Evolutionary conservation across 1,140 invertebrate species (phyloP).

Genomic region (Drosophila tani): DNA sequence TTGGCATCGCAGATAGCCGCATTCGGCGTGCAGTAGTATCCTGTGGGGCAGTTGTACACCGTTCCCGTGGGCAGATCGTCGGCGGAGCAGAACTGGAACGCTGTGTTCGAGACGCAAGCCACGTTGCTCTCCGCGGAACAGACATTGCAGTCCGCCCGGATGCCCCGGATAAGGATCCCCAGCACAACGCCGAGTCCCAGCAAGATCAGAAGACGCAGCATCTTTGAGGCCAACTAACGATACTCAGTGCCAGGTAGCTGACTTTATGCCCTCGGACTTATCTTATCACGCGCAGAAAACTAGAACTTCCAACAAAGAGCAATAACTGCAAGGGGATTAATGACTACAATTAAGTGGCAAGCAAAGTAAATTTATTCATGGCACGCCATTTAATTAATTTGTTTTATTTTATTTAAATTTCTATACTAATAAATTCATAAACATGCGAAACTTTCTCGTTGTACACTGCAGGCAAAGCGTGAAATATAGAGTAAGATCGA

Average conservation of each 20-base stretch:
- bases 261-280: constrained; percentile 30
- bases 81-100: constrained; percentile 42
- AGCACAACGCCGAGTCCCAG: constrained; percentile 18
- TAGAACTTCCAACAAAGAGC: constrained; percentile 20
- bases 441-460: no score
- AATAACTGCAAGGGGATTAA: constrained; percentile 12
- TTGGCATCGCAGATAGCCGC: constrained; percentile 17
- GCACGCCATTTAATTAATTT: neutral
- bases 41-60: constrained; percentile 32
- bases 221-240: constrained; percentile 39
- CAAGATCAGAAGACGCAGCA: constrained; percentile 37
- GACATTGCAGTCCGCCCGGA: constrained; percentile 46
- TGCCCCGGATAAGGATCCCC: constrained; percentile 11
- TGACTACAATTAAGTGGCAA: neutral
- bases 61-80: constrained; percentile 14
- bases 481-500: no score
- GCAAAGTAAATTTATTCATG: neutral
- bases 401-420: no score
- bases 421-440: no score
- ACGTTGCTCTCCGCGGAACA: constrained; percentile 18
- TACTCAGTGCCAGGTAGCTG: neutral
- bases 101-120: constrained; percentile 49
- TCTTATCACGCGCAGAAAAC: constrained; percentile 33
- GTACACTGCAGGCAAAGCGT: no score
- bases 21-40: constrained; percentile 42